Conservation (phyloP, 2,888 invertebrate species). For the Antheraea assamensis region DNA sequence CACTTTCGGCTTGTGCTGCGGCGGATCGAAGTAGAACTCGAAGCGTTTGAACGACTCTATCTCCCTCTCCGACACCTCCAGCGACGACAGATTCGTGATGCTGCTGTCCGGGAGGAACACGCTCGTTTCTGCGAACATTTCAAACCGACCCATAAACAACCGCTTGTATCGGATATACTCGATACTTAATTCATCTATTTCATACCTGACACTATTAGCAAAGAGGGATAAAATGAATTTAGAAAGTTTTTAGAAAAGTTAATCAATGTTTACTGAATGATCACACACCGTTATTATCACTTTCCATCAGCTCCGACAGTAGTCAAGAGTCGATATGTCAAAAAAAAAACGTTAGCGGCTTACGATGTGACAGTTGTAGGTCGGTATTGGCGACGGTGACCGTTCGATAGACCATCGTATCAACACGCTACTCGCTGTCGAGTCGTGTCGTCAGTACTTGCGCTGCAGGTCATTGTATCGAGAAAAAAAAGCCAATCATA, state of each 20-base stretch:
- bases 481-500: no score
- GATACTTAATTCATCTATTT: no score
- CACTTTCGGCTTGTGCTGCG: slow-evolving; percentile 85
- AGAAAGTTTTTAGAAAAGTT: no score
- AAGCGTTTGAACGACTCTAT: slow-evolving; percentile 94
- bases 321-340: not conserved
- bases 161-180: not conserved
- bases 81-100: slow-evolving; percentile 88
- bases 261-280: no score
- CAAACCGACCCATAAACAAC: not conserved
- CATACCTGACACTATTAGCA: not conserved
- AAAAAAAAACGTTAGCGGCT: not conserved
- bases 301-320: not conserved
- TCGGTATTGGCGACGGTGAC: not conserved
- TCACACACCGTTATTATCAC: not conserved
- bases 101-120: slow-evolving; percentile 91
- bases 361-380: not conserved
- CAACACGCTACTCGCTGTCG: no score
- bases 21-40: slow-evolving; percentile 91
- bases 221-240: no score
- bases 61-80: slow-evolving; percentile 91
- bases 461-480: not conserved
- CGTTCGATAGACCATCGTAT: not conserved
- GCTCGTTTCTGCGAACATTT: slow-evolving; percentile 68
- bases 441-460: not conserved